Conservation (phyloP, 2,797 vertebrate species). For the Eulemur rubriventer region DNA sequence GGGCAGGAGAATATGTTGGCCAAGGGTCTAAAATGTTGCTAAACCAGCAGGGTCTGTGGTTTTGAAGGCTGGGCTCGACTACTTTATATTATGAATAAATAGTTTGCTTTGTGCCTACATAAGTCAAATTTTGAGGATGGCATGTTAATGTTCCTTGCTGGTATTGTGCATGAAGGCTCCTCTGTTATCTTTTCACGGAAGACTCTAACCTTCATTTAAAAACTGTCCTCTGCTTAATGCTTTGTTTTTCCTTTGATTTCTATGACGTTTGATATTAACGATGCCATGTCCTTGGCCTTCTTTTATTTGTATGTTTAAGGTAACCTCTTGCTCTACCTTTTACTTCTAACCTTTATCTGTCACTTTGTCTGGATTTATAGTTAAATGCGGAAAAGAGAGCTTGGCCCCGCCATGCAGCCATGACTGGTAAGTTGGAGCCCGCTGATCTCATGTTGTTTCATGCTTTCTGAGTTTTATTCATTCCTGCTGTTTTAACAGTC, state of each 20-base stretch:
- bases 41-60: constrained; percentile 8
- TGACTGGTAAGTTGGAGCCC: background rate
- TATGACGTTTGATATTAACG: background rate
- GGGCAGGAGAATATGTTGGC: constrained; percentile 20
- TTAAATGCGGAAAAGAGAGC: background rate
- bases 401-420: background rate
- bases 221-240: background rate
- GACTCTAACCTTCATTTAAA: background rate
- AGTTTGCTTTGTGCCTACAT: background rate
- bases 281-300: background rate
- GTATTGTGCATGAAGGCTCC: background rate
- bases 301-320: constrained; percentile 29
- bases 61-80: background rate
- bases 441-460: background rate
- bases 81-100: background rate
- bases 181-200: background rate
- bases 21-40: constrained; percentile 28
- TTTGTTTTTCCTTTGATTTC: constrained; percentile 21
- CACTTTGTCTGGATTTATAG: background rate
- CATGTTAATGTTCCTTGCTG: background rate
- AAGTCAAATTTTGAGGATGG: background rate
- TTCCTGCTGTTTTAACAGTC: constrained; percentile 49
- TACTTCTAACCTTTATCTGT: background rate
- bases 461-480: constrained; percentile 50
- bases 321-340: background rate